These are phyloP conservation scores for Drosophila funebris DNA, from an alignment of 1,140 invertebrate species.

Conservation along the genomic window DNA sequence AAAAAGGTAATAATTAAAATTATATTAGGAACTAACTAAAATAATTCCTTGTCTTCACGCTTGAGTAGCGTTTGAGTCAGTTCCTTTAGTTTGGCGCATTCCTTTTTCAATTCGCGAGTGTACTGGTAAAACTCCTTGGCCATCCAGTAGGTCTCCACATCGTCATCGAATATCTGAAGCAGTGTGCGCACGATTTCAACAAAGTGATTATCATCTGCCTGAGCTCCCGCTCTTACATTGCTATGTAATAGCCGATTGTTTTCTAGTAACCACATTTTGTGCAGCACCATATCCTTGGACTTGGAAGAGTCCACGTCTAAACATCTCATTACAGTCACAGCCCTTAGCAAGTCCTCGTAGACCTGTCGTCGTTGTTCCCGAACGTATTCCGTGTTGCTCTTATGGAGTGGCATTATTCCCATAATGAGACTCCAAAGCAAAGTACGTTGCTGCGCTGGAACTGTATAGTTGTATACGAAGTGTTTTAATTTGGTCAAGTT, in stretches of 20 bases:
- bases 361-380: constrained; percentile 89
- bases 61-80: constrained; percentile 87
- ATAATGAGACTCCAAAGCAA: constrained; percentile 94
- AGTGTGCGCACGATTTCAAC: constrained; percentile 88
- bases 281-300: constrained; percentile 86
- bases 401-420: constrained; percentile 88
- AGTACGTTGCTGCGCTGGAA: constrained; percentile 91
- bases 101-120: constrained; percentile 87
- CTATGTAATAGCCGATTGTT: constrained; percentile 87
- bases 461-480: constrained; percentile 93
- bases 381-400: constrained; percentile 90
- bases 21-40: constrained; percentile 83
- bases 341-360: constrained; percentile 90
- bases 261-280: constrained; percentile 92
- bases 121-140: constrained; percentile 89
- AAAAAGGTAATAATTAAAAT: too few species aligned
- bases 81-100: constrained; percentile 87
- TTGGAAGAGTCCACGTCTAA: constrained; percentile 83
- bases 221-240: constrained; percentile 84
- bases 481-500: constrained; percentile 92
- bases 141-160: constrained; percentile 92
- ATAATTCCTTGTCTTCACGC: constrained; percentile 89
- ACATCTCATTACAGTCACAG: constrained; percentile 87
- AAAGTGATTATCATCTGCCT: constrained; percentile 85
- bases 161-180: constrained; percentile 88